phyloP scores from a whole-genome alignment of 2,888 invertebrate species.

The Gortyna flavago region DNA sequence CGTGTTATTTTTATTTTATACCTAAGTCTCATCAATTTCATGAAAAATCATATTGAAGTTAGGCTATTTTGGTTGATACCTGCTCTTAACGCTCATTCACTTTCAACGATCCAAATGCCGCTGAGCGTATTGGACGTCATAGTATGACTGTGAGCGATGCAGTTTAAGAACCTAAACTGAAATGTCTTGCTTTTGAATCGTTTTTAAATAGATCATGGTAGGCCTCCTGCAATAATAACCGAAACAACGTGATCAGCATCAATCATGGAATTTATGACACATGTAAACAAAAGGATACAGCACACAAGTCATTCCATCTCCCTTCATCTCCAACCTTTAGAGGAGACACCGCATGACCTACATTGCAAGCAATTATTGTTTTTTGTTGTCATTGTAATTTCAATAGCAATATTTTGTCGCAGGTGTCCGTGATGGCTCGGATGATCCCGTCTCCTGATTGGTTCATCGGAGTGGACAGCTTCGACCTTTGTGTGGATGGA shows the following conservation, averaged over 20 bases:
- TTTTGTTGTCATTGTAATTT: conserved; percentile 52
- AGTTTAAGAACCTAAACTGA: too few relatives aligned
- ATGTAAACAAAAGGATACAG: conserved; percentile 1
- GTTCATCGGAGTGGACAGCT: conserved; percentile 97
- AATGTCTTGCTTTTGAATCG: too few relatives aligned
- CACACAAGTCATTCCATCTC: conserved; percentile 15
- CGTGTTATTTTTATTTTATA: too few relatives aligned
- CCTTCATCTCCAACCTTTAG: background rate
- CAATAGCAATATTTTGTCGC: conserved; percentile 70
- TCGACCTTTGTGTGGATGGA: conserved; percentile 97
- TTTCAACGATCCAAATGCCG: too few relatives aligned
- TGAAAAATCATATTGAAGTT: too few relatives aligned
- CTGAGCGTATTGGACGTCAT: too few relatives aligned
- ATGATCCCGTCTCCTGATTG: conserved; percentile 98
- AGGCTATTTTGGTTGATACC: too few relatives aligned
- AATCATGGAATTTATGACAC: conserved; percentile 26
- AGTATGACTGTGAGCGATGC: too few relatives aligned
- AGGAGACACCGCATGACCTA: conserved; percentile 29
- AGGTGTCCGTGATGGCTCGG: conserved; percentile 97
- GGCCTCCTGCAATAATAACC: background rate
- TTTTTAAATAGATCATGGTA: too few relatives aligned
- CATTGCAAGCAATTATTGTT: conserved; percentile 30
- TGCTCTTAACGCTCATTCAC: too few relatives aligned
- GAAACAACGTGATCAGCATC: conserved; percentile 24
- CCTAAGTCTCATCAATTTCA: too few relatives aligned